Percentiles rank a stretch among this genome's conserved stretches.
Evolutionary conservation across 2,797 vertebrate genomes (phyloP).

Genomic region (Pagetopsis macropterus): DNA sequence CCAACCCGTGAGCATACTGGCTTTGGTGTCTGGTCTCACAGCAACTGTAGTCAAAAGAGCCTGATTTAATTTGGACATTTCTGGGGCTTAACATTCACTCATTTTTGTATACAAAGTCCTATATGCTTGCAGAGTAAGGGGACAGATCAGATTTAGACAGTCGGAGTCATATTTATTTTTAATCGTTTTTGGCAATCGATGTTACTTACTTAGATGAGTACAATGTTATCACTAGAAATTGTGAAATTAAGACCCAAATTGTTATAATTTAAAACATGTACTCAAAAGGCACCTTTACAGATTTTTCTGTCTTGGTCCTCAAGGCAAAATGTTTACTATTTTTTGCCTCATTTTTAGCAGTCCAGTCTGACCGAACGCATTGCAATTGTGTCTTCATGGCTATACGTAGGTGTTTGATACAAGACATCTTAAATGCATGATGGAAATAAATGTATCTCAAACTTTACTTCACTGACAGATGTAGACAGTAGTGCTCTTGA

Average conservation of each 20-base stretch:
- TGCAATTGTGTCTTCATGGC: background rate
- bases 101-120: background rate
- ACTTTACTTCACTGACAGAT: background rate
- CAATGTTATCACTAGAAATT: background rate
- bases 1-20: conserved; percentile 17
- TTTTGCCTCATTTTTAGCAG: background rate
- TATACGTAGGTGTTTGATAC: background rate
- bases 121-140: background rate
- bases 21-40: conserved; percentile 25
- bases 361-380: background rate
- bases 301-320: background rate
- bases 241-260: background rate
- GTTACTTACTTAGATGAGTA: background rate
- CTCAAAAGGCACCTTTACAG: background rate
- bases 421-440: background rate
- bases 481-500: no score
- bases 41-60: conserved; percentile 9
- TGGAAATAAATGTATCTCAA: background rate
- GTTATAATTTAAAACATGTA: background rate
- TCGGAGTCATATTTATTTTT: background rate
- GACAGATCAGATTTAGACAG: background rate
- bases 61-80: conserved; percentile 14
- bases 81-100: background rate
- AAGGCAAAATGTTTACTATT: background rate
- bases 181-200: background rate